phyloP scores from a whole-genome alignment of 2,888 invertebrate species.

The Clivina fossor region DNA sequence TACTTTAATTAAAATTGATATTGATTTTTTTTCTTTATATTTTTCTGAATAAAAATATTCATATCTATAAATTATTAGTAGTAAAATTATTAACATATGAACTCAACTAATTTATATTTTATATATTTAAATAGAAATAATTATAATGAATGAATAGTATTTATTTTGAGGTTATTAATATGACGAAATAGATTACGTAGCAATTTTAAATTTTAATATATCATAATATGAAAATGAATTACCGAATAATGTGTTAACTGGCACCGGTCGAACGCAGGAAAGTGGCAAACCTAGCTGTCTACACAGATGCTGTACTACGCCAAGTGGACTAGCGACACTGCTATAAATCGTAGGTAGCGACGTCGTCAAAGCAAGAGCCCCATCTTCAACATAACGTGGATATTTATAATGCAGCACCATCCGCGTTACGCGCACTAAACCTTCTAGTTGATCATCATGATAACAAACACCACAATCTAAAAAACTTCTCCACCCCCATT shows the following conservation, averaged over 20 bases:
- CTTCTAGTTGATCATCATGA: slow-evolving; percentile 86
- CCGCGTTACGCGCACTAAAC: slow-evolving; percentile 78
- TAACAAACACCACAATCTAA: slow-evolving; percentile 82
- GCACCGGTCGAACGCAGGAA: slow-evolving; percentile 82
- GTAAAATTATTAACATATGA: no score
- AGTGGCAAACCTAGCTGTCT: slow-evolving; percentile 82
- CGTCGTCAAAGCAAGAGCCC: slow-evolving; percentile 75
- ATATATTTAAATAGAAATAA: no score
- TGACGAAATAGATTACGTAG: no score
- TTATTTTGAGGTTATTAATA: no score
- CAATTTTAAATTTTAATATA: neutral
- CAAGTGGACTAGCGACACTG: slow-evolving; percentile 76
- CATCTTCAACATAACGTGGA: slow-evolving; percentile 78
- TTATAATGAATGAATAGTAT: no score
- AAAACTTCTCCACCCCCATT: no score
- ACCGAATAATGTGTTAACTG: slow-evolving; percentile 73
- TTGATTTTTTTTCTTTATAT: no score
- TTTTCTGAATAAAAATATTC: no score
- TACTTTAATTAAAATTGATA: no score
- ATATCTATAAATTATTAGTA: no score
- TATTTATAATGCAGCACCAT: slow-evolving; percentile 79
- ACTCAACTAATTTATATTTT: no score
- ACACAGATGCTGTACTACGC: slow-evolving; percentile 78
- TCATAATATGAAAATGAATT: slow-evolving; percentile 40
- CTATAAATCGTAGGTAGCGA: slow-evolving; percentile 86